These are phyloP conservation scores for Buceros bicornis DNA, from an alignment of 2,797 vertebrate species.

Conservation along the genomic window DNA sequence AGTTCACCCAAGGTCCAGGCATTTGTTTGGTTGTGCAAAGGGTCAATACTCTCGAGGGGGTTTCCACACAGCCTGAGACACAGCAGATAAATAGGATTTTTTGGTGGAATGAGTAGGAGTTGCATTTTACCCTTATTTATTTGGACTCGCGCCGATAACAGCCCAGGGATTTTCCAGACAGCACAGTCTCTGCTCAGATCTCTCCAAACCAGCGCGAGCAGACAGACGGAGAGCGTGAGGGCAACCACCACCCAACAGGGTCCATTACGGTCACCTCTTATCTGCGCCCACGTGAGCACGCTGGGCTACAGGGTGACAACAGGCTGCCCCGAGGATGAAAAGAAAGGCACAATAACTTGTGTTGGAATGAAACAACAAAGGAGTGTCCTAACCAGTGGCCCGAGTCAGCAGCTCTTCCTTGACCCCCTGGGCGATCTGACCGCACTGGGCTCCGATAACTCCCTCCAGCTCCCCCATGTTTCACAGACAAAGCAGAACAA, in stretches of 20 bases:
- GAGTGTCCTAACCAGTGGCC: background rate
- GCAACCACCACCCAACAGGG: background rate
- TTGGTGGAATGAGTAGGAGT: constrained; percentile 17
- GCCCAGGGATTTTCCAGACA: constrained; percentile 38
- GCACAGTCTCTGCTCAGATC: background rate
- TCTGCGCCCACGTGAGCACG: fast-evolving
- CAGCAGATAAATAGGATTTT: background rate
- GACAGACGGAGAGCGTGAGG: background rate
- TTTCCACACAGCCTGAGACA: background rate
- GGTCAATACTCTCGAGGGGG: background rate
- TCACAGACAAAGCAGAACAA: fast-evolving
- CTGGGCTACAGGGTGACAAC: background rate
- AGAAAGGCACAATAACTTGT: background rate
- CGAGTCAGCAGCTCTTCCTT: background rate
- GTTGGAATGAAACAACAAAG: background rate
- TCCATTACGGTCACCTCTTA: background rate
- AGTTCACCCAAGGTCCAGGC: constrained; percentile 41
- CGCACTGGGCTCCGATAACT: fast-evolving
- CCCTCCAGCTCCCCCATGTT: fast-evolving
- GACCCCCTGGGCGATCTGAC: background rate
- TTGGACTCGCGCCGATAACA: background rate
- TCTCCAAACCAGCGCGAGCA: background rate
- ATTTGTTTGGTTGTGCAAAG: background rate
- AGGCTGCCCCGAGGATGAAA: background rate
- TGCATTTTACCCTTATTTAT: constrained; percentile 32